These are phyloP conservation scores for Borostomias antarcticus DNA, from an alignment of 2,797 vertebrate species.

Conservation along the genomic window DNA sequence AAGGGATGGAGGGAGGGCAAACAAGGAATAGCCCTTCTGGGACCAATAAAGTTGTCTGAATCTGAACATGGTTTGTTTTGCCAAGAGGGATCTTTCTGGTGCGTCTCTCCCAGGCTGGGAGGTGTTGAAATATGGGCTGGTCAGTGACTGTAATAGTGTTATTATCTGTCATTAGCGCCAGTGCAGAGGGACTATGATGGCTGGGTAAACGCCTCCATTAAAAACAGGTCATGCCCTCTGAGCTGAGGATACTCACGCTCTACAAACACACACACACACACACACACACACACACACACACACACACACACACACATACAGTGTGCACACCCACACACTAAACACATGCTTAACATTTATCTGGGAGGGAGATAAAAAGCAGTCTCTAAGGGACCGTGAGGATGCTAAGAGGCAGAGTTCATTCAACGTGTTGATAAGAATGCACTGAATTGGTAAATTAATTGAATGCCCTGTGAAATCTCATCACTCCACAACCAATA, in stretches of 20 bases:
- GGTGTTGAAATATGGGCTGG: constrained; percentile 24
- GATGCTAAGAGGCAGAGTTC: constrained; percentile 5
- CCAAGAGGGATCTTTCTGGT: constrained; percentile 23
- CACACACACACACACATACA: neutral
- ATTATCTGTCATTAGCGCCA: constrained; percentile 33
- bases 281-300: neutral
- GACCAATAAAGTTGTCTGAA: too few species aligned
- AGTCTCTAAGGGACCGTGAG: neutral
- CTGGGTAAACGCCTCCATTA: constrained; percentile 23
- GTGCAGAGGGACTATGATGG: constrained; percentile 21
- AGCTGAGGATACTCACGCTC: neutral
- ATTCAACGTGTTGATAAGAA: constrained; percentile 18
- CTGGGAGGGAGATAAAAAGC: neutral
- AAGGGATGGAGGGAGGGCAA: neutral
- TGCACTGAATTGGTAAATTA: constrained; percentile 23
- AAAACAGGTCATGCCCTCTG: constrained; percentile 19
- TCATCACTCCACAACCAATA: constrained; percentile 14
- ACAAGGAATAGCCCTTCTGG: neutral
- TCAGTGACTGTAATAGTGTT: constrained; percentile 23
- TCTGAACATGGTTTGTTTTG: constrained; percentile 6
- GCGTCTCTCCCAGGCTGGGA: constrained; percentile 20
- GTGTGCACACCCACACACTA: too few species aligned
- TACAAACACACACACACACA: neutral
- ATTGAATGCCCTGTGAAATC: constrained; percentile 17
- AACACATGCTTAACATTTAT: neutral